Percentiles rank a stretch among this genome's conserved stretches.
phyloP scores from a whole-genome alignment of 2,888 invertebrate species.

The Lithodes maja region DNA sequence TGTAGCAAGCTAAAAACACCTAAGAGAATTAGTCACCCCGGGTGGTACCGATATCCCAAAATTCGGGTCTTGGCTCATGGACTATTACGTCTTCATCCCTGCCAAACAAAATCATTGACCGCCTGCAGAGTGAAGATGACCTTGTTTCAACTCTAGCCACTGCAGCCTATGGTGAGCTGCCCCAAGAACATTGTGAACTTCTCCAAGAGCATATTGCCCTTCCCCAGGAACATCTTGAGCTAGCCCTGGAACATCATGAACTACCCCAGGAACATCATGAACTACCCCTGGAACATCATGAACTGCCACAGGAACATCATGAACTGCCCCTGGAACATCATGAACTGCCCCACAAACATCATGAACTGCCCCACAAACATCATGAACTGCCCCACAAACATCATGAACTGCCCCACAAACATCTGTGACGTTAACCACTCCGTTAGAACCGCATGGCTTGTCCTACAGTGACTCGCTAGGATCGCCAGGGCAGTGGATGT shows the following conservation, averaged over 20 bases:
- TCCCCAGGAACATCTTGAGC: not conserved
- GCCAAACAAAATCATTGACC: slow-evolving; percentile 32
- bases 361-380: not conserved
- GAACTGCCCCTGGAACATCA: not conserved
- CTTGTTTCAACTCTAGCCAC: slow-evolving; percentile 10
- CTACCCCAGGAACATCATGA: not conserved
- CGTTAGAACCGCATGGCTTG: too few species aligned
- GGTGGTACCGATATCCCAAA: too few species aligned
- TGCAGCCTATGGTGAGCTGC: slow-evolving; percentile 21
- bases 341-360: not conserved
- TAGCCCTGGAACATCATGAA: not conserved
- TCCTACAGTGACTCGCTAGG: too few species aligned
- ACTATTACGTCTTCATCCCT: slow-evolving; percentile 15
- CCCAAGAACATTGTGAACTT: slow-evolving; percentile 1
- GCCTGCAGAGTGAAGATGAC: slow-evolving; percentile 27
- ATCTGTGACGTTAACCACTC: too few species aligned
- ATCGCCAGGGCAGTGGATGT: too few species aligned
- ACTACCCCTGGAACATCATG: not conserved
- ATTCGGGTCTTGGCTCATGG: too few species aligned
- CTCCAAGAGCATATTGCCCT: not conserved
- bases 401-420: not conserved
- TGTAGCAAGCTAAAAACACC: too few species aligned
- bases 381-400: not conserved
- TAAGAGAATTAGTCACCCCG: too few species aligned
- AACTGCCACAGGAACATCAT: not conserved